Base-by-base conservation (phyloP, 2,113 vertebrate species). In the Albula goreensis region DNA sequence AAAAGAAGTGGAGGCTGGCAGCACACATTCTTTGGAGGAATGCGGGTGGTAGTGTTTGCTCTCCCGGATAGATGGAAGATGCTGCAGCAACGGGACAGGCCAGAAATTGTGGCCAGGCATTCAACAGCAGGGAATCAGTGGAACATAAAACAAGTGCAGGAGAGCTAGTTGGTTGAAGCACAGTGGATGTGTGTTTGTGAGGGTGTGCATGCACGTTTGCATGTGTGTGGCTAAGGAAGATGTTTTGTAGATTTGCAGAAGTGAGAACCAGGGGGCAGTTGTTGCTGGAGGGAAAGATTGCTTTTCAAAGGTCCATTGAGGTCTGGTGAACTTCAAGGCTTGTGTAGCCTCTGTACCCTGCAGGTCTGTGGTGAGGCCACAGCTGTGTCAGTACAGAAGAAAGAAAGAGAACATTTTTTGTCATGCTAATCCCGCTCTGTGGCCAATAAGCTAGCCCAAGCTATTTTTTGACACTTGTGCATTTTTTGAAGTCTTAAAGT, bases 321-420 rank as follows among this genome's bases (percentile, higher is more conserved):
- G 63, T n/a, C 17, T 70, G 63, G 63, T 56, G 53, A 56, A 56
- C 53, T 56, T 56, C 7, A 56, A 9, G 53, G 6, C 53, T 56
- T 56, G 53, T 9, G 0, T 70, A 70, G 63, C 63, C n/a, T n/a
- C 12, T 60, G 74, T 49, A 57, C n/a, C 78, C 83, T 57, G 74
- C 74, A 48, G 25, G 17, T 57, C 83, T 78, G 70, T 11, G 12
- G 31, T 57, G 49, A 9, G 60, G n/a, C 50, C 51, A 57, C 85
- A 86, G 85, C 79, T 86, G 85, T 7, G 19, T 81, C 48, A 52
- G 41, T 86, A 86, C 81, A 51, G 79, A 57, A 82, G 52, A 78
- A n/a, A 53, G 50, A 60, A 25, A 48, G 83, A 41, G 56, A 60
- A 60, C 5, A 17, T 63, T 81, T 66, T 81, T 81, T 82, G 80